phyloP scores from a whole-genome alignment of 2,113 vertebrate genomes.

The Mastomys natalensis region DNA sequence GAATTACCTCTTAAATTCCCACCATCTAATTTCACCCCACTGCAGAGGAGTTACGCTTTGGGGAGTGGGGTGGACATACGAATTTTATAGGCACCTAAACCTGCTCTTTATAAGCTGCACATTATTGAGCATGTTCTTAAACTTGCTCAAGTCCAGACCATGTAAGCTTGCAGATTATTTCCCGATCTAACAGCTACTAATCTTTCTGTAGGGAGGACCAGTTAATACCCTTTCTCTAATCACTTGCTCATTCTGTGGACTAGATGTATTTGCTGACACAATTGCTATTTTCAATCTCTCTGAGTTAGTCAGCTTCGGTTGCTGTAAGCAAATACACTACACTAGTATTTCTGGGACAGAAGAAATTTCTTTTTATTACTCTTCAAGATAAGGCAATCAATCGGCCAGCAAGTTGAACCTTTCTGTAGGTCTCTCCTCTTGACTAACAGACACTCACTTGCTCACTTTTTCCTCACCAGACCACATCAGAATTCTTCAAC shows the following conservation, averaged over 20 bases:
- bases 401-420: neutral
- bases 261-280: neutral
- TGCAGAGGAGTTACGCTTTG: neutral
- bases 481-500: neutral
- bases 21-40: neutral
- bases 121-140: neutral
- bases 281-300: neutral
- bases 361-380: neutral
- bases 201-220: neutral
- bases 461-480: neutral
- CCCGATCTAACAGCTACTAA: neutral
- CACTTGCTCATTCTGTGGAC: neutral
- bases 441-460: neutral
- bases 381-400: neutral
- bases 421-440: neutral
- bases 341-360: neutral
- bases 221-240: fast-evolving
- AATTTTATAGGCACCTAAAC: neutral
- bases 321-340: neutral
- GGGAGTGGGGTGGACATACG: neutral
- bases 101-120: neutral
- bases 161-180: neutral
- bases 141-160: neutral
- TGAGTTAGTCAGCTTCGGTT: neutral
- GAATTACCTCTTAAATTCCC: neutral